Conservation (phyloP, 1,140 invertebrate genomes). For the Leguminivora glycinivorella region DNA sequence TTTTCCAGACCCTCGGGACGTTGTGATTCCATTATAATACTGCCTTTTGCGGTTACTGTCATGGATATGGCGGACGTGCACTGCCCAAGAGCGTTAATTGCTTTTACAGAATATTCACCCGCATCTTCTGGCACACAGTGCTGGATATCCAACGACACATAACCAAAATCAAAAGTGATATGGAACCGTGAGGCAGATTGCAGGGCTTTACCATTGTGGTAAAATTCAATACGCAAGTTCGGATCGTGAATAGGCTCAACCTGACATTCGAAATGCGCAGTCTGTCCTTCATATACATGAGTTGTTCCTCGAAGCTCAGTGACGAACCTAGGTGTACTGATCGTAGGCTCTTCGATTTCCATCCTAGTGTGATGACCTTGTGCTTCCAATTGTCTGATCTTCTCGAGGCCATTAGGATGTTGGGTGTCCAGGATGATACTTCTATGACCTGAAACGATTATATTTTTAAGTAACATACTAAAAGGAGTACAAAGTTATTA, state of each 20-base stretch:
- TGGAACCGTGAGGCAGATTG: conserved; percentile 93
- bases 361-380: conserved; percentile 87
- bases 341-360: conserved; percentile 89
- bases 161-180: conserved; percentile 97
- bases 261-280: conserved; percentile 94
- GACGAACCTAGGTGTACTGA: conserved; percentile 89
- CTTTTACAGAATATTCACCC: conserved; percentile 94
- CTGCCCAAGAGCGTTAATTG: conserved; percentile 92
- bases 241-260: conserved; percentile 95
- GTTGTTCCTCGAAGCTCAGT: conserved; percentile 91
- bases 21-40: conserved; percentile 95
- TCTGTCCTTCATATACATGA: conserved; percentile 91
- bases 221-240: conserved; percentile 94
- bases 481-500: neutral
- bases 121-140: conserved; percentile 95
- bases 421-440: conserved; percentile 94
- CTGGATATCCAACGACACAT: conserved; percentile 94
- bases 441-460: conserved; percentile 81
- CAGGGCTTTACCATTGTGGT: conserved; percentile 93
- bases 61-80: conserved; percentile 90
- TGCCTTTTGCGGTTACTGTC: conserved; percentile 90
- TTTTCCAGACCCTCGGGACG: conserved; percentile 97
- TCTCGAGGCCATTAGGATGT: conserved; percentile 95
- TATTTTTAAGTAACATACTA: neutral
- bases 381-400: conserved; percentile 93